Evolutionary conservation across 2,888 invertebrate genomes (phyloP).

Genomic region (Tanytarsus gracilentus): DNA sequence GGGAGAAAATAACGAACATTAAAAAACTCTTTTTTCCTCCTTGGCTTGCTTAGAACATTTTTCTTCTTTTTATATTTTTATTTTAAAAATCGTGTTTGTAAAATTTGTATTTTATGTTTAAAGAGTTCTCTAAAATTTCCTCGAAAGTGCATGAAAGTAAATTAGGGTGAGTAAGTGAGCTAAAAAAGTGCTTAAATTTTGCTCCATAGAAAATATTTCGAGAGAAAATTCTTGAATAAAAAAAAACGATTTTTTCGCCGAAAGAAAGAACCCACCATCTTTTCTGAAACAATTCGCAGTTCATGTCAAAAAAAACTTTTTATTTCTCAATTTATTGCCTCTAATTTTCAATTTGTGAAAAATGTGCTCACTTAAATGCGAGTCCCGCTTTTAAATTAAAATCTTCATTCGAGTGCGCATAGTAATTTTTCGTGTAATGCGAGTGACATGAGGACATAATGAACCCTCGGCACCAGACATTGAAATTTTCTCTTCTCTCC

Average conservation of each 20-base stretch:
- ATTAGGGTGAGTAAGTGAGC: background rate
- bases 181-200: too few species aligned
- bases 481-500: constrained; percentile 15
- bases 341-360: too few species aligned
- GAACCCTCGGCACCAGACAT: constrained; percentile 16
- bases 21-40: background rate
- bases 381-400: too few species aligned
- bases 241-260: background rate
- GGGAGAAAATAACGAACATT: constrained; percentile 1
- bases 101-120: constrained; percentile 13
- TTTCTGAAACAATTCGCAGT: constrained; percentile 8
- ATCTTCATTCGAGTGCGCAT: too few species aligned
- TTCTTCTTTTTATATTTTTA: background rate
- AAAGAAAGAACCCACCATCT: constrained; percentile 25
- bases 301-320: too few species aligned
- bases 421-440: too few species aligned
- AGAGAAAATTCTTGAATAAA: background rate
- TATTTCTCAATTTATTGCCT: too few species aligned
- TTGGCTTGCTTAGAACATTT: constrained; percentile 22
- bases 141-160: too few species aligned
- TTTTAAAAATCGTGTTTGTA: constrained; percentile 1
- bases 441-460: background rate
- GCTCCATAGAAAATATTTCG: too few species aligned
- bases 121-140: background rate
- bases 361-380: too few species aligned